These are phyloP conservation scores for Drosophila birchii DNA, from an alignment of 2,888 invertebrate species.

Conservation along the genomic window DNA sequence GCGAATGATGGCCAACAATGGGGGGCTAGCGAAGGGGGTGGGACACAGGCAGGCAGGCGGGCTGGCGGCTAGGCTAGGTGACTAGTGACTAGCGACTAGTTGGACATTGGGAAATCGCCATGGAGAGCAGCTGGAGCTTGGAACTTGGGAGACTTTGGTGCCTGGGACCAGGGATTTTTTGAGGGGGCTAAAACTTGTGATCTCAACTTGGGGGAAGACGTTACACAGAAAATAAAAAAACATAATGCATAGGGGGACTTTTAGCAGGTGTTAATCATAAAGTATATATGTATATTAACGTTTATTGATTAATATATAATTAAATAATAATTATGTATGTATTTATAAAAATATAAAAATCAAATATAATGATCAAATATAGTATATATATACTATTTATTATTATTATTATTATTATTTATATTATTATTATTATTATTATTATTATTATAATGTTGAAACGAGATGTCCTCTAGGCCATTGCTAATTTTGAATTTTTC, in stretches of 20 bases:
- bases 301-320: too few relatives aligned
- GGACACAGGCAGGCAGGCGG: not conserved
- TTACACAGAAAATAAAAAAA: not conserved
- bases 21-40: not conserved
- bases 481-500: too few relatives aligned
- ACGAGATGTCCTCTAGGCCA: too few relatives aligned
- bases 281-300: too few relatives aligned
- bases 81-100: conserved; percentile 26
- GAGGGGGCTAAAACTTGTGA: not conserved
- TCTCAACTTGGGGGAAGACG: not conserved
- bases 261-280: not conserved
- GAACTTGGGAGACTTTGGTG: conserved; percentile 4
- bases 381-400: too few relatives aligned
- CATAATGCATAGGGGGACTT: not conserved
- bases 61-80: conserved; percentile 7
- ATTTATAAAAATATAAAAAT: too few relatives aligned
- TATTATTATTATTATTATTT: too few relatives aligned
- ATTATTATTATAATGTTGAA: too few relatives aligned
- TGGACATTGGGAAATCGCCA: conserved; percentile 42
- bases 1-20: conserved; percentile 61
- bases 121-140: conserved; percentile 36
- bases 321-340: too few relatives aligned
- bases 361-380: too few relatives aligned
- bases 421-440: too few relatives aligned
- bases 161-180: conserved; percentile 15